Percentiles rank a stretch among this genome's conserved stretches.
These are phyloP conservation scores for Torymus texanus DNA, from an alignment of 2,888 invertebrate genomes.

Conservation along the genomic window DNA sequence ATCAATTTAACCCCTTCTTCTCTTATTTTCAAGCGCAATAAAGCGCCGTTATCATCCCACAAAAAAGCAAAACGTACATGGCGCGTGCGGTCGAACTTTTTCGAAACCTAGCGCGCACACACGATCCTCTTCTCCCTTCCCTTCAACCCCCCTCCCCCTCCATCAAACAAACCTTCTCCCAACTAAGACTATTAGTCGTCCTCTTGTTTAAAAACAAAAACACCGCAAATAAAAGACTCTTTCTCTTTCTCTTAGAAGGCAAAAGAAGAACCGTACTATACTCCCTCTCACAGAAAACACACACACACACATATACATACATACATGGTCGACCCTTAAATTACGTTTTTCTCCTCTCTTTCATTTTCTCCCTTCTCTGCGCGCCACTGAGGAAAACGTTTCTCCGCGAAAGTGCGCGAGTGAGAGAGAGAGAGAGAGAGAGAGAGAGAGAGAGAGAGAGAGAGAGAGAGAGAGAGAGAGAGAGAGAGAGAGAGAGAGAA, in stretches of 20 bases:
- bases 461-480: conserved; percentile 55
- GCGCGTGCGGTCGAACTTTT: no score
- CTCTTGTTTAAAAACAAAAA: no score
- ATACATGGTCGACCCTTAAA: conserved; percentile 40
- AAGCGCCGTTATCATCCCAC: no score
- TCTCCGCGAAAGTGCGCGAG: conserved; percentile 40
- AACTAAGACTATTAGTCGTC: conserved; percentile 41
- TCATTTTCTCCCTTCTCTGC: neutral
- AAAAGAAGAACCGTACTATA: no score
- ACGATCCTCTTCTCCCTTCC: no score
- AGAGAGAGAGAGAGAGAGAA: conserved; percentile 53
- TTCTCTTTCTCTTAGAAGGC: conserved; percentile 52
- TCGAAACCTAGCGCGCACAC: no score
- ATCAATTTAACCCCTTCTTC: no score
- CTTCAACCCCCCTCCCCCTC: no score
- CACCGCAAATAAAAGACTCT: conserved; percentile 53
- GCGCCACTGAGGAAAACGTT: conserved; percentile 43
- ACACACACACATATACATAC: no score
- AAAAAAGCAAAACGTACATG: no score
- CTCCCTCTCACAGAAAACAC: neutral
- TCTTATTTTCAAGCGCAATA: no score
- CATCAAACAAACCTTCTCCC: conserved; percentile 75
- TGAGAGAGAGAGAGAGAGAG: conserved; percentile 54
- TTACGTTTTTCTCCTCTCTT: conserved; percentile 44
- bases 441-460: conserved; percentile 52